A percentile compares a stretch with the other conserved stretches of the same genome.
Evolutionary conservation across 2,797 vertebrate genomes (phyloP).

Genomic region (Gephyroberyx darwinii): DNA sequence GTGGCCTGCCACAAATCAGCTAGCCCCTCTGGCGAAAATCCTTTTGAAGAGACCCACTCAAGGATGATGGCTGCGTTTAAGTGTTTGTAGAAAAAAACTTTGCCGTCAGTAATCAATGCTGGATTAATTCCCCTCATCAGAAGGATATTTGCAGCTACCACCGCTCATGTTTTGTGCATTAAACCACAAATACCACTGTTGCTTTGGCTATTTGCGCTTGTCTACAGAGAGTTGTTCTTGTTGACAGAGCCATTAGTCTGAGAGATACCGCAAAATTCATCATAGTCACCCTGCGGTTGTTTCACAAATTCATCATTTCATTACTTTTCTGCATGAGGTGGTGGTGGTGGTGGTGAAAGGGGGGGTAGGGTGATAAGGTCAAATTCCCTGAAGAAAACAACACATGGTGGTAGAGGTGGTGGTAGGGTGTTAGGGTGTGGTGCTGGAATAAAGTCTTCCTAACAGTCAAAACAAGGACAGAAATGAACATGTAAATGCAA

Average conservation of each 20-base stretch:
- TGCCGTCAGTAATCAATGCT: conserved; percentile 58
- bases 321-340: conserved; percentile 65
- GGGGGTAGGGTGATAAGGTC: conserved; percentile 56
- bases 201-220: conserved; percentile 67
- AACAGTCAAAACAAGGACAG: conserved; percentile 47
- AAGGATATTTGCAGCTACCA: conserved; percentile 51
- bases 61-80: conserved; percentile 31
- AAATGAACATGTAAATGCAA: conserved; percentile 66
- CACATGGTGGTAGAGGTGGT: conserved; percentile 2
- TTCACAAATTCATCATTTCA: conserved; percentile 80
- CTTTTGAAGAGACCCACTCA: conserved; percentile 7
- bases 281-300: conserved; percentile 76
- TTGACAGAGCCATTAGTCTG: conserved; percentile 79
- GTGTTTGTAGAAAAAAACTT: neutral
- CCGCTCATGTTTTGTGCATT: conserved; percentile 72
- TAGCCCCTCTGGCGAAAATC: conserved; percentile 43
- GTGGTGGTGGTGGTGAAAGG: conserved; percentile 24
- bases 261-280: conserved; percentile 78
- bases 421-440: conserved; percentile 32
- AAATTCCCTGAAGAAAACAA: conserved; percentile 53
- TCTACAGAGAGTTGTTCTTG: conserved; percentile 72
- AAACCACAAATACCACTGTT: conserved; percentile 74
- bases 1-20: conserved; percentile 42
- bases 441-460: conserved; percentile 36
- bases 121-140: conserved; percentile 71